phyloP scores from a whole-genome alignment of 2,797 vertebrate genomes.

The Pygocentrus nattereri region DNA sequence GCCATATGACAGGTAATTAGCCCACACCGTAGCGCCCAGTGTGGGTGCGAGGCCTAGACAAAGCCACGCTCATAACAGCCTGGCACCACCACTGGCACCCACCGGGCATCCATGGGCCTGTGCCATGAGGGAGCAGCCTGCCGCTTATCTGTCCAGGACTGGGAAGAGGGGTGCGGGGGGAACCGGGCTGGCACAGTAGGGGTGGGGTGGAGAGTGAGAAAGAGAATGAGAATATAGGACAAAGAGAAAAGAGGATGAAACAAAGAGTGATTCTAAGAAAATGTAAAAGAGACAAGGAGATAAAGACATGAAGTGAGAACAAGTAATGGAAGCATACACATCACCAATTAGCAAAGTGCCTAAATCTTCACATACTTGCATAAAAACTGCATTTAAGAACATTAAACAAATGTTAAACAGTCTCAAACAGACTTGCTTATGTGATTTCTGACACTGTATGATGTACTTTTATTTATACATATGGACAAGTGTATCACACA shows the following conservation, averaged over 20 bases:
- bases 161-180: neutral
- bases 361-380: neutral
- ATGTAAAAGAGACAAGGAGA: neutral
- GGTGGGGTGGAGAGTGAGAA: conserved; percentile 32
- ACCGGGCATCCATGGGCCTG: conserved; percentile 22
- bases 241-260: conserved; percentile 22
- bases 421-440: neutral
- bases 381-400: neutral
- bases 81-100: conserved; percentile 57
- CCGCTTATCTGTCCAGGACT: conserved; percentile 58
- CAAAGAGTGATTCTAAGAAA: neutral
- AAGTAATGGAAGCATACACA: neutral
- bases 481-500: neutral
- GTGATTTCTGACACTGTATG: neutral
- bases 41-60: conserved; percentile 61
- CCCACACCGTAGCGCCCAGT: conserved; percentile 35
- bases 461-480: neutral
- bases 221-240: conserved; percentile 11
- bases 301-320: neutral
- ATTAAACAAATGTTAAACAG: neutral
- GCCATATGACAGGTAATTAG: conserved; percentile 66
- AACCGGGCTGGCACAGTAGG: conserved; percentile 19
- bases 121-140: conserved; percentile 56
- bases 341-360: too few species aligned
- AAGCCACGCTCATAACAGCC: conserved; percentile 58